phyloP scores from a whole-genome alignment of 1,140 invertebrate genomes.

The Scaptomyza pallida region DNA sequence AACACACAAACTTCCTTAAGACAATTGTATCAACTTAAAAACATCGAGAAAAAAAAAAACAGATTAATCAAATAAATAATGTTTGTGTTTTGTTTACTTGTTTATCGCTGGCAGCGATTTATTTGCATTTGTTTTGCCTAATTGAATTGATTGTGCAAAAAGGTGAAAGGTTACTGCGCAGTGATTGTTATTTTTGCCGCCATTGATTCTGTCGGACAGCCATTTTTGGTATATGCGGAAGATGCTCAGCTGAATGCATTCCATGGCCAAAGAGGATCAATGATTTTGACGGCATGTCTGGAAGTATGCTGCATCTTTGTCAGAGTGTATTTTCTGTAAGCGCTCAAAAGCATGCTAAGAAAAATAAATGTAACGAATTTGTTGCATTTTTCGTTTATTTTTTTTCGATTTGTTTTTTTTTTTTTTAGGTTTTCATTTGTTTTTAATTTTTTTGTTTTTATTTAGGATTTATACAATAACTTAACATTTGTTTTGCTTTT shows the following conservation, averaged over 20 bases:
- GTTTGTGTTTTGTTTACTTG: background rate
- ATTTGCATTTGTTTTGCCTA: constrained; percentile 41
- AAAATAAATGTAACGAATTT: background rate
- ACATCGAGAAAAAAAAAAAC: background rate
- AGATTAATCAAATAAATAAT: constrained; percentile 35
- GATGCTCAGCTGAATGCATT: no score
- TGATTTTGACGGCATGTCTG: no score
- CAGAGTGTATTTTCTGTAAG: background rate
- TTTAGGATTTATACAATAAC: constrained; percentile 81
- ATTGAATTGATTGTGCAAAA: constrained; percentile 44
- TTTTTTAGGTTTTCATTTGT: constrained; percentile 14
- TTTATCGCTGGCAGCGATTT: constrained; percentile 2
- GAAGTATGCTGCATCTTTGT: background rate
- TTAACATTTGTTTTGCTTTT: constrained; percentile 76
- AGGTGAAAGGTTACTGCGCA: constrained; percentile 51
- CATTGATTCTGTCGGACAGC: no score
- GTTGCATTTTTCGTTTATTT: constrained; percentile 23
- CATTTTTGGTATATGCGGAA: background rate
- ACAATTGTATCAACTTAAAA: background rate
- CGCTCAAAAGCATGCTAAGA: constrained; percentile 28
- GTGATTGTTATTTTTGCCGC: constrained; percentile 5
- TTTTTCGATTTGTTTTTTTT: constrained; percentile 31
- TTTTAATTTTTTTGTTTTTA: constrained; percentile 25
- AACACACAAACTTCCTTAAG: background rate
- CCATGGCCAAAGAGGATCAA: no score